Conservation (phyloP, 2,888 invertebrate genomes). For the Trilocha varians region DNA sequence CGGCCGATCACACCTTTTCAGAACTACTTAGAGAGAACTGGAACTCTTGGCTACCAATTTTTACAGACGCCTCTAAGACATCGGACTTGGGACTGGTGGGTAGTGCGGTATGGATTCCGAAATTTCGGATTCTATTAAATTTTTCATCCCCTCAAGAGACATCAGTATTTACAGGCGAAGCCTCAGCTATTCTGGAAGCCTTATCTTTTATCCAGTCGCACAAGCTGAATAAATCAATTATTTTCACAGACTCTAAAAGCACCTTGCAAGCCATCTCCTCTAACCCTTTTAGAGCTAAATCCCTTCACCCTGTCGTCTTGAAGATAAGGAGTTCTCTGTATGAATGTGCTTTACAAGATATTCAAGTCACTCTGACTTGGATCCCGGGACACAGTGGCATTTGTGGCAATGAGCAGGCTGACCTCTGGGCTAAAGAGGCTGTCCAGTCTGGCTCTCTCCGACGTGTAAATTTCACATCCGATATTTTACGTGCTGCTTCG, state of each 20-base stretch:
- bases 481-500: no score
- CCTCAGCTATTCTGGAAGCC: not conserved
- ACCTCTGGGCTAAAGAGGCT: no score
- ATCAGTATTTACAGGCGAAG: conserved; percentile 2
- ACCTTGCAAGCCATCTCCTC: not conserved
- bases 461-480: no score
- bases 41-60: no score
- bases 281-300: not conserved
- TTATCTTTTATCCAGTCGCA: not conserved
- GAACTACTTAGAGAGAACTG: no score
- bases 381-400: conserved; percentile 5
- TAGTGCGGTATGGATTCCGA: not conserved
- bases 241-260: conserved; percentile 1
- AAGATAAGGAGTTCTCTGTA: conserved; percentile 1
- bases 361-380: conserved; percentile 3
- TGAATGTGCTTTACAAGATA: not conserved
- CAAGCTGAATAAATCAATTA: not conserved
- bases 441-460: no score
- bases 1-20: no score
- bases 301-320: not conserved
- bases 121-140: not conserved
- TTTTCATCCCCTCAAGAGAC: not conserved
- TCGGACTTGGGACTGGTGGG: not conserved
- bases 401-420: conserved; percentile 2
- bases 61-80: no score